Base-by-base conservation (phyloP, 2,888 invertebrate genomes). In the Pammene fasciana region DNA sequence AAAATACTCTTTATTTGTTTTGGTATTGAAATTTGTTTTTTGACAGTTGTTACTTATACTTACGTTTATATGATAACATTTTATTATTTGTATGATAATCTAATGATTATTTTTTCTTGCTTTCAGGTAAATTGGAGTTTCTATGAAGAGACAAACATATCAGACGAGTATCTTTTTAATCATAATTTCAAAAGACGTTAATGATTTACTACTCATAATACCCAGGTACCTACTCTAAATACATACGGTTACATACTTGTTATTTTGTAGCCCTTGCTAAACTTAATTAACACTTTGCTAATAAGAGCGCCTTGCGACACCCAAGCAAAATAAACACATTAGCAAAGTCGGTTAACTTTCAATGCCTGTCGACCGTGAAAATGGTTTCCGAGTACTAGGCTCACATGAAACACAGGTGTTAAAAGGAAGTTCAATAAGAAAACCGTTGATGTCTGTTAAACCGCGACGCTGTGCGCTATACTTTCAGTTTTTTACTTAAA, bases 321-420 rank as follows among this genome's bases (percentile, higher is more conserved):
- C 8, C 62, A 52, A 34, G 50, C 38, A 50, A 26, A 34, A 26
- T 41, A 50, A 62, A 62, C 16, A 38, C 9, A 36, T 48, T 38
- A 14, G 36, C 54, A 16, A 10, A 9, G 46, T 65, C 34, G 38
- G 68, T 48, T 41, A 67, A 57, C 57, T 57, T 57, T 48, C 43
- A 62, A 43, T 59, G 48, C 52, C 54, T 65, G 59, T 60, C 70
- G 65, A 65, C 70, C 70, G 65, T 65, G 70, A 70, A 70, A 65
- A 57, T 60, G 48, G 70, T 48, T 45, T 46, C 13, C 34, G 41
- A 52, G 54, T 65, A 70, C 65, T 65, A 65, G 70, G 70, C 59
- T 54, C 45, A 26, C 59, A 65, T 70, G 54, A 60, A 46, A 60
- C 13, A 18, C 41, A 65, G 64, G 55, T 60, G 46, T 48, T 59